A percentile compares a stretch with the other conserved stretches of the same genome.
These are phyloP conservation scores for Empidonax traillii DNA, from an alignment of 2,113 vertebrate species.

Conservation along the genomic window DNA sequence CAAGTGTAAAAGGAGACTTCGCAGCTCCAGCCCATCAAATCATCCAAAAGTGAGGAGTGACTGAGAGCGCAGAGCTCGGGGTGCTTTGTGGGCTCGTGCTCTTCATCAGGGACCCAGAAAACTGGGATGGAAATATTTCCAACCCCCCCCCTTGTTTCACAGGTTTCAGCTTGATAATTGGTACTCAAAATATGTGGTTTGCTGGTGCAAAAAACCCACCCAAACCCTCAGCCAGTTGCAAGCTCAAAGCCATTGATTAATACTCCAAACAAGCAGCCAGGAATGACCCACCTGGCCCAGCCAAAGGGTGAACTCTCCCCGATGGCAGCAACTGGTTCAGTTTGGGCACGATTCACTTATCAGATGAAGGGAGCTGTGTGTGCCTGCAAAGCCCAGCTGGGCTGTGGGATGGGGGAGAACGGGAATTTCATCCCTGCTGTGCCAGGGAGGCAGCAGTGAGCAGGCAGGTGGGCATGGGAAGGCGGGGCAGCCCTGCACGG, in stretches of 20 bases:
- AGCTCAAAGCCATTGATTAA: background rate
- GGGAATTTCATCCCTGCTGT: background rate
- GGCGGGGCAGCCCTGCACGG: background rate
- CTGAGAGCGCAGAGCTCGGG: rapidly evolving
- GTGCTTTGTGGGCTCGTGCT: rapidly evolving
- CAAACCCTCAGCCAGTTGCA: background rate
- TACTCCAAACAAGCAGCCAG: background rate
- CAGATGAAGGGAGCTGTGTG: background rate
- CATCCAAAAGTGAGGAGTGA: rapidly evolving
- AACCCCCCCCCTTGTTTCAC: background rate
- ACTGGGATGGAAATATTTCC: background rate
- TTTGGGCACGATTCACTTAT: background rate
- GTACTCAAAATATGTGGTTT: background rate
- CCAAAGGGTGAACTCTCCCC: background rate
- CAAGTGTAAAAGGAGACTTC: background rate
- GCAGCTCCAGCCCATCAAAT: background rate
- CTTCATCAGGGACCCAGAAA: background rate
- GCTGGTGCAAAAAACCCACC: background rate
- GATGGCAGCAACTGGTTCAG: background rate
- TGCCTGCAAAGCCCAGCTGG: background rate
- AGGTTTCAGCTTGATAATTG: background rate
- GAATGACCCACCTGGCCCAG: background rate
- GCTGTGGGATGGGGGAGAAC: background rate
- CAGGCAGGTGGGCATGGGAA: rapidly evolving
- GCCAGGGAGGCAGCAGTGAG: background rate